These are phyloP conservation scores for Sebastes ruberrimus DNA, from an alignment of 2,797 vertebrate species.

Conservation along the genomic window DNA sequence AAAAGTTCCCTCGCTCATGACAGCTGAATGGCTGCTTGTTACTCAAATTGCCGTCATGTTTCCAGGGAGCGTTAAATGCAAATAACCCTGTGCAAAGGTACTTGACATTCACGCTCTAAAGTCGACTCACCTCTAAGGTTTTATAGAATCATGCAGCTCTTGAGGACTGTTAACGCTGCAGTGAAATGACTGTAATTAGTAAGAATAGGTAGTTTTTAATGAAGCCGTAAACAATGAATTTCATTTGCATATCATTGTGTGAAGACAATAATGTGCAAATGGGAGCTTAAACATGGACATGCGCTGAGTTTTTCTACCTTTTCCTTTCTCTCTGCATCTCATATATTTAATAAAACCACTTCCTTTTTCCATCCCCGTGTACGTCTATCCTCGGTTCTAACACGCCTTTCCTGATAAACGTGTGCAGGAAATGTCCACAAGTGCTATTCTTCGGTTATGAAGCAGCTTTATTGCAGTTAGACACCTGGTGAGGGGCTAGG, in stretches of 20 bases:
- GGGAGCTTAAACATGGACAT: neutral
- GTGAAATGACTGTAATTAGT: conserved; percentile 8
- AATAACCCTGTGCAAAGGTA: neutral
- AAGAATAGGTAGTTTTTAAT: conserved; percentile 3
- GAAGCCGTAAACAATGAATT: neutral
- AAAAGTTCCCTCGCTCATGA: neutral
- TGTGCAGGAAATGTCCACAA: conserved; percentile 23
- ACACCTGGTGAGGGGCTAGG: conserved; percentile 1
- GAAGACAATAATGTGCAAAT: neutral
- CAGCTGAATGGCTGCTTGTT: neutral
- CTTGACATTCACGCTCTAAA: conserved; percentile 1
- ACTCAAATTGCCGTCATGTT: neutral
- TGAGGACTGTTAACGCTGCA: neutral
- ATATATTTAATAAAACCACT: neutral
- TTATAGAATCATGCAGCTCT: neutral
- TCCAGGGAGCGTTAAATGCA: neutral
- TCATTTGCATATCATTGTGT: conserved; percentile 5
- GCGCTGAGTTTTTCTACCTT: neutral
- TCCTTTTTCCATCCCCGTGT: neutral
- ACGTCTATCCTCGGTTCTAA: neutral
- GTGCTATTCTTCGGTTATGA: neutral
- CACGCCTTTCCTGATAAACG: neutral
- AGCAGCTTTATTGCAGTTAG: neutral
- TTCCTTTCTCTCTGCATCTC: neutral
- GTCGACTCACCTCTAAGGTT: neutral